Base-by-base conservation (phyloP, 1,140 invertebrate genomes). In the Cyclina sinensis region DNA sequence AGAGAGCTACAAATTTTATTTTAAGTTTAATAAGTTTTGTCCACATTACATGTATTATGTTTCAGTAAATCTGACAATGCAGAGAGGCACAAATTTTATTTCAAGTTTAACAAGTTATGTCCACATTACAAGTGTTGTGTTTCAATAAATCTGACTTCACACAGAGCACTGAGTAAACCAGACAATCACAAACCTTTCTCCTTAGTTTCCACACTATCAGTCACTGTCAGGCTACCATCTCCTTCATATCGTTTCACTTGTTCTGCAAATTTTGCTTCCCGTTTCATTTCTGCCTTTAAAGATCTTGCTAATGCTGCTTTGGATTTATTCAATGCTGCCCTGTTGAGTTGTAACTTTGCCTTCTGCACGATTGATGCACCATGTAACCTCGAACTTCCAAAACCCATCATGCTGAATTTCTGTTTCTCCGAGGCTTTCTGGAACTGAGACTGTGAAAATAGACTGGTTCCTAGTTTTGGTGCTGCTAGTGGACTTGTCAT, bases 231-330 rank as follows among this genome's bases (percentile, higher is more conserved):
- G 16, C 48, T 30, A 5, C 27, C 21, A 1, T 78, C 80, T 37
- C 18, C 32, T 46, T 65, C 80, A 35, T 46, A 37, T 30, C 14
- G n/a, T 82, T 65, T 51, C 5, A 24, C 57, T 35, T 82, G 80
- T 68, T 82, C 43, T 21, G 80, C 89, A 54, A 90, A 84, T 79
- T 91, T 93, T 35, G 93, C 94, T 85, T 94, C 94, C 39, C 93
- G 89, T 86, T 94, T 94, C 92, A 95, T 93, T 89, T 95, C 92
- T 21, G 93, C 93, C 89, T 95, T 95, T 24, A 95, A 91, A 39
- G 94, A 94, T 16, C 92, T 80, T 0, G 94, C 94, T 39, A 95
- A 80, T 14, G 93, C 94, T n/a, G 93, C 94, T 85, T 94, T 95
- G 0, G 94, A 95, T 32, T 92, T 91, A 74, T 94, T 94, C 11